Conservation (phyloP, 2,113 vertebrate genomes). For the Asarcornis scutulata region DNA sequence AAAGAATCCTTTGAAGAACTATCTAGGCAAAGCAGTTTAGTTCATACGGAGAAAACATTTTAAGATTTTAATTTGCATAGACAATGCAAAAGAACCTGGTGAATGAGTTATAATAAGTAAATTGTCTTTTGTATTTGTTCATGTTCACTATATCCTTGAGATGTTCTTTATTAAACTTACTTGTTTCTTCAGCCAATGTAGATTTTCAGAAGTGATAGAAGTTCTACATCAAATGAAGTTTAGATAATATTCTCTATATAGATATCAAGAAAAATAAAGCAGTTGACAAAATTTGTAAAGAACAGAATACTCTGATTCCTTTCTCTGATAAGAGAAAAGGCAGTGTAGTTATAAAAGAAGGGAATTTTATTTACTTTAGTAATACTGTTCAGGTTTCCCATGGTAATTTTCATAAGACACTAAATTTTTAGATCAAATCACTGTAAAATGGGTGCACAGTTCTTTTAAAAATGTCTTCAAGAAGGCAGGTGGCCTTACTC, state of each 20-base stretch:
- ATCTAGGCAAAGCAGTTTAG: conserved; percentile 1
- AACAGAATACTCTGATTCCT: neutral
- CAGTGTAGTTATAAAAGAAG: neutral
- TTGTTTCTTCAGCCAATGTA: neutral
- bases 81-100: neutral
- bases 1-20: conserved; percentile 25
- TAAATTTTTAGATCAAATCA: neutral
- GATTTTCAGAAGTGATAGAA: neutral
- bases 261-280: neutral
- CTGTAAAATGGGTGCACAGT: neutral
- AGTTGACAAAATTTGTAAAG: neutral
- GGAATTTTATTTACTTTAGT: neutral
- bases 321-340: neutral
- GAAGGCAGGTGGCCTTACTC: neutral
- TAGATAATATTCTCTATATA: neutral
- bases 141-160: neutral
- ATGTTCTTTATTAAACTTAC: neutral
- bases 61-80: conserved; percentile 16
- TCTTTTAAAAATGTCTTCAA: neutral
- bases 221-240: neutral
- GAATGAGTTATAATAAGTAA: neutral
- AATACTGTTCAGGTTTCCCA: neutral
- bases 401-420: neutral
- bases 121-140: neutral
- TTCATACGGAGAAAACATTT: neutral